Evolutionary conservation across 2,888 invertebrate species (phyloP), one percentile per base, ranked within the genome.

Genomic region (Hermaeophaga mercurialis): DNA sequence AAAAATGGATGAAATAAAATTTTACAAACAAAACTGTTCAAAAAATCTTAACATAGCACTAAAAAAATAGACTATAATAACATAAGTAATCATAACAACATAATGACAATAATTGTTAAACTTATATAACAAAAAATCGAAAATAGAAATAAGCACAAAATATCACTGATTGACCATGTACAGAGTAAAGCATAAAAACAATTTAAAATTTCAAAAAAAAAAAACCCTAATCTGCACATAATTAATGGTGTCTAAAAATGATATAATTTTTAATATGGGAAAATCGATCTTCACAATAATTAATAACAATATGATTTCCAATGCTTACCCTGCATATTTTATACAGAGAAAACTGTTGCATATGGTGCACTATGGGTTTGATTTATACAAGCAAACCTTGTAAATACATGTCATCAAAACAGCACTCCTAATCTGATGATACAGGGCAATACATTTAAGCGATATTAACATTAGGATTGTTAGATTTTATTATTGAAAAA

Each of bases 41-140:
- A 66, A 66, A 65, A 63, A 56, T 63, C 56, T 67, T 67, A 67
- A 71, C 68, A 66, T 67, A 67, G 64, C 62, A 63, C 64, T 67
- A 69, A 66, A 68, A 69, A 70, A 69, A 72, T 69, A 70, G 66
- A 71, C 68, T 69, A 66, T 70, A n/a, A n/a, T n/a, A 68, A 69
- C 65, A 67, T 67, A 68, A 66, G 63, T 66, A 67, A 68, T 65
- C 62, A 66, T 62, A 66, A 67, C 64, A 66, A 67, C 60, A 64
- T 56, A 60, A 64, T 62, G 56, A 61, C 56, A 55, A 57, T 56
- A 64, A 62, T 61, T 64, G 61, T 61, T 61, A 58, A 64, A 62
- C 58, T 59, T 63, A 64, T 61, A 26, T 48, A 66, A 67, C 63
- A 66, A 65, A 62, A 63, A 59, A 64, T 59, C 50, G 54, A 62